Conservation (phyloP, 2,113 vertebrate genomes). For the Scatophagus argus region DNA sequence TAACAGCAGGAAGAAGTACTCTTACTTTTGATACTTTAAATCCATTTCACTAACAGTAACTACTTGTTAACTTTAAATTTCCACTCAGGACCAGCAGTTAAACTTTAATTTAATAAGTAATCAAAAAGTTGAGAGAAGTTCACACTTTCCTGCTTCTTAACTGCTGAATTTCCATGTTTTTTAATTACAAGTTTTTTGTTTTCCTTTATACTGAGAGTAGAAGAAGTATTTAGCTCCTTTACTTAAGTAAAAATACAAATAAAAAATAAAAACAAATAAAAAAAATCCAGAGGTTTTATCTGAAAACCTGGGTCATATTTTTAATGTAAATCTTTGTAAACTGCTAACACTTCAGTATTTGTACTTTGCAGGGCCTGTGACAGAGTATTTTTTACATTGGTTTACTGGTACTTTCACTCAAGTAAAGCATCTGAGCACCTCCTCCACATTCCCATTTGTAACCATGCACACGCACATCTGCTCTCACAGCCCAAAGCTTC, state of each 20-base stretch:
- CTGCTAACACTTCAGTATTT: neutral
- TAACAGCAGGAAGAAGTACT: no score
- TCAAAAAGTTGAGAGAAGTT: no score
- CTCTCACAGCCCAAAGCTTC: neutral
- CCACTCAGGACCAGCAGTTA: no score
- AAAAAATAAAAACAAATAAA: neutral
- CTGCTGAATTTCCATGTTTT: neutral
- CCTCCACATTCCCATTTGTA: neutral
- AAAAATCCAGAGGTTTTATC: neutral
- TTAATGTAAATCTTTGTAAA: neutral
- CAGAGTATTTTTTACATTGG: neutral
- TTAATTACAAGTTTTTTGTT: neutral
- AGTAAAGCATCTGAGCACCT: neutral
- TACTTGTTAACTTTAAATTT: neutral
- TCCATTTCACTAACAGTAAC: neutral
- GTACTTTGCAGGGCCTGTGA: neutral
- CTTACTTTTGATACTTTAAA: neutral
- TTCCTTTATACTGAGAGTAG: neutral
- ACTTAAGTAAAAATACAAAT: neutral
- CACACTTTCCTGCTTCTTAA: neutral
- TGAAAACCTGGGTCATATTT: neutral
- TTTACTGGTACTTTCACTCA: neutral
- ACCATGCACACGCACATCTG: slow-evolving; percentile 11
- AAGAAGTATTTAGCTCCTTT: neutral
- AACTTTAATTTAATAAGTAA: no score